Evolutionary conservation across 2,113 vertebrate species (phyloP).

Genomic region (Apistogramma diplotaenia): DNA sequence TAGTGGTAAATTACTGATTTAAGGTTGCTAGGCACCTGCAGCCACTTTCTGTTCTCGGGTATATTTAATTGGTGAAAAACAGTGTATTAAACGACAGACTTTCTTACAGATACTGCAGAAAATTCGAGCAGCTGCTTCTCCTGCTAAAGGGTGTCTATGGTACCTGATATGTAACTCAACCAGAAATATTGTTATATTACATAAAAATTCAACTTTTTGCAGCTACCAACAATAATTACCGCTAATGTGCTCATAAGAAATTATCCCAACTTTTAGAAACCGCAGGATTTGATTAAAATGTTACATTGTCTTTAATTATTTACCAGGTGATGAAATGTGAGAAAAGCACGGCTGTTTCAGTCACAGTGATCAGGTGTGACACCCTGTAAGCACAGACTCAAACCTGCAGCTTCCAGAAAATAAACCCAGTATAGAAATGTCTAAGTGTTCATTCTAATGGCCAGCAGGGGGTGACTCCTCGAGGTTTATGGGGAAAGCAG

Average conservation of each 20-base stretch:
- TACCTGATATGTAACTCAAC: not conserved
- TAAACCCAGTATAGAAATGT: not conserved
- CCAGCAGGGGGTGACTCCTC: not conserved
- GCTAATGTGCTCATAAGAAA: not conserved
- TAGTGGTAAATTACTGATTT: not conserved
- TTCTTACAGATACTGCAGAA: not conserved
- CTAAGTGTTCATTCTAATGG: not conserved
- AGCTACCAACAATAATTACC: not conserved
- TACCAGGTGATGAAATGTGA: not conserved
- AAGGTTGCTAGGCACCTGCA: not conserved
- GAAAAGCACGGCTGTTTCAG: not conserved
- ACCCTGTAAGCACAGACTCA: not conserved
- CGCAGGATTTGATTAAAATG: too few relatives aligned
- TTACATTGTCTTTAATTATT: not conserved
- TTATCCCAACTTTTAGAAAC: not conserved
- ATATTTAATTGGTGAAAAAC: not conserved
- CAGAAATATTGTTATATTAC: not conserved
- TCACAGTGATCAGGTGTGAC: not conserved
- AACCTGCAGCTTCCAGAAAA: not conserved
- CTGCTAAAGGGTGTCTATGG: not conserved
- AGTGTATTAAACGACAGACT: not conserved
- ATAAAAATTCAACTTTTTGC: not conserved
- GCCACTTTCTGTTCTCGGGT: not conserved
- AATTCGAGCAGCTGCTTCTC: not conserved
- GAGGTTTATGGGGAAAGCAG: not conserved